Conservation (phyloP, 1,140 invertebrate genomes). For the Diabrotica virgifera region DNA sequence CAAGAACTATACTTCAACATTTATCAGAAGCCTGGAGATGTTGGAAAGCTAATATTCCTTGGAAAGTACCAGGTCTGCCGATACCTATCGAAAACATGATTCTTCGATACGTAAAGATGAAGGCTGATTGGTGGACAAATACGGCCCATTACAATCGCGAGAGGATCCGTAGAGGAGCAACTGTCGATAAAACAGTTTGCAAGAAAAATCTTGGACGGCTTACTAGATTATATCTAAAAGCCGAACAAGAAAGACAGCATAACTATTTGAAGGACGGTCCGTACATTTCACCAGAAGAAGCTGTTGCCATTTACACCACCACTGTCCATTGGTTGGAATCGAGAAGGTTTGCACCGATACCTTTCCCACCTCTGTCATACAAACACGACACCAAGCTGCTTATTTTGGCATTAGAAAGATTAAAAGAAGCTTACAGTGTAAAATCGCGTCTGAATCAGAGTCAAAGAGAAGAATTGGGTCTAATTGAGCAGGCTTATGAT, state of each 20-base stretch:
- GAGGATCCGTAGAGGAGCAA: conserved; percentile 87
- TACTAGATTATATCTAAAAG: conserved; percentile 95
- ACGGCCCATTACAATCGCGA: conserved; percentile 99
- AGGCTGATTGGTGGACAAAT: conserved; percentile 99
- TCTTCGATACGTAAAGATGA: conserved; percentile 98
- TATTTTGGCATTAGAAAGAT: conserved; percentile 91
- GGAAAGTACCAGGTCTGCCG: conserved; percentile 98
- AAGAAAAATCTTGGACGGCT: conserved; percentile 98
- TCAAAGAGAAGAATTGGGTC: conserved; percentile 95
- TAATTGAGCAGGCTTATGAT: conserved; percentile 99
- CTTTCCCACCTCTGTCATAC: conserved; percentile 97
- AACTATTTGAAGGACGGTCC: conserved; percentile 99
- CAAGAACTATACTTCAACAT: conserved; percentile 97
- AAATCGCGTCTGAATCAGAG: conserved; percentile 98
- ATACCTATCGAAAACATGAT: conserved; percentile 99
- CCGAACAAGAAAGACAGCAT: conserved; percentile 98
- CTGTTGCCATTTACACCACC: conserved; percentile 98
- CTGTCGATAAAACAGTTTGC: conserved; percentile 99
- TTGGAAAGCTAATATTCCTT: conserved; percentile 99
- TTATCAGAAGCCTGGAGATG: conserved; percentile 98
- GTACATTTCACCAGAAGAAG: conserved; percentile 98
- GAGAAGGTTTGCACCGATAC: conserved; percentile 95
- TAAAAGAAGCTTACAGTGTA: conserved; percentile 99
- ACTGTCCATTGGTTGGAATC: conserved; percentile 99
- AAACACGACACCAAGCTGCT: conserved; percentile 99